Evolutionary conservation across 2,888 invertebrate species (phyloP).

Genomic region (Eupithecia subfuscata): DNA sequence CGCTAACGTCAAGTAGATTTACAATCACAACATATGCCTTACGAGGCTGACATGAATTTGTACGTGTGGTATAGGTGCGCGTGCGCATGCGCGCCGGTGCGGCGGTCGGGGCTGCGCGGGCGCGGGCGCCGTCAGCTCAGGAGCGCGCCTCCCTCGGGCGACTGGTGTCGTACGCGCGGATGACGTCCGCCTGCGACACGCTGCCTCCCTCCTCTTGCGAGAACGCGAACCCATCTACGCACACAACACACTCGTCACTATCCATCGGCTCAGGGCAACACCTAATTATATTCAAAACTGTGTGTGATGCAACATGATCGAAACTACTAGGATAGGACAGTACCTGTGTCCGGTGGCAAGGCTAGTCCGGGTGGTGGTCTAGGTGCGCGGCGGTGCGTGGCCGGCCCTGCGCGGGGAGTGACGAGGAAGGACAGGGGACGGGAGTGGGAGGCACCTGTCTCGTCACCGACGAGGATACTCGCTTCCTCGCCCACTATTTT

Average conservation of each 20-base stretch:
- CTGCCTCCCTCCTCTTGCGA: conserved; percentile 99
- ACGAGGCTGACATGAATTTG: conserved; percentile 32
- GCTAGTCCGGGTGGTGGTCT: conserved; percentile 42
- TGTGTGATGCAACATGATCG: conserved; percentile 36
- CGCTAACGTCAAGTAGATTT: conserved; percentile 7
- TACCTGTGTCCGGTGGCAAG: conserved; percentile 41
- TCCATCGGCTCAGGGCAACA: background rate
- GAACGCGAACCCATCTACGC: conserved; percentile 98
- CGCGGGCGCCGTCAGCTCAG: conserved; percentile 67
- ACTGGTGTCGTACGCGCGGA: conserved; percentile 98
- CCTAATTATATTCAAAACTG: conserved; percentile 25
- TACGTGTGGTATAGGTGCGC: conserved; percentile 43
- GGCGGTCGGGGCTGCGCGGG: background rate
- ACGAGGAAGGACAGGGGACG: background rate
- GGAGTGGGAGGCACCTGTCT: background rate
- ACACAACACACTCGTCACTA: conserved; percentile 27
- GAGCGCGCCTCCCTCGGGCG: conserved; percentile 91
- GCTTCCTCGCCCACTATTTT: background rate
- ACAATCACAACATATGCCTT: conserved; percentile 18
- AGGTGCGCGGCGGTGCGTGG: conserved; percentile 54
- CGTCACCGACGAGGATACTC: background rate
- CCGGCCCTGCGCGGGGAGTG: conserved; percentile 3
- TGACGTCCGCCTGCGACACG: conserved; percentile 96
- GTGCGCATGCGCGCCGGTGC: conserved; percentile 8
- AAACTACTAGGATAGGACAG: conserved; percentile 33